Conservation (phyloP, 2,888 invertebrate species). For the Taphrorychus bicolor region DNA sequence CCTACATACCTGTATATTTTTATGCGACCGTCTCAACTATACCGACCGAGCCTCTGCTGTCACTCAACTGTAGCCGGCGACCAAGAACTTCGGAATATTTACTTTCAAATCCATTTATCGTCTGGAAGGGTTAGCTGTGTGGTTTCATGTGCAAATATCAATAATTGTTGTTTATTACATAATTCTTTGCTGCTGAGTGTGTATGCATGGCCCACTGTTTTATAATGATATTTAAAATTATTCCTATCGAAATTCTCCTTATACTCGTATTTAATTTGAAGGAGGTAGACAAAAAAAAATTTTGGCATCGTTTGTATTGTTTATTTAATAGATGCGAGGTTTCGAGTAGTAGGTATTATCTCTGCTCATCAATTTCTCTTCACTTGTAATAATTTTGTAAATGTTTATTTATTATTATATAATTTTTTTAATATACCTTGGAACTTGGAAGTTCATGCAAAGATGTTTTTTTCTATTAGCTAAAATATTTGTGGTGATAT, state of each 20-base stretch:
- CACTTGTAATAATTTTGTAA: too few species aligned
- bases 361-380: too few species aligned
- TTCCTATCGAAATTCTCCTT: background rate
- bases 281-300: too few species aligned
- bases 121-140: background rate
- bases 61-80: conserved; percentile 4
- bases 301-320: too few species aligned
- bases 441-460: too few species aligned
- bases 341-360: too few species aligned
- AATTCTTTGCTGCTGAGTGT: background rate
- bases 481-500: too few species aligned
- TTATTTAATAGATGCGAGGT: too few species aligned
- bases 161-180: background rate
- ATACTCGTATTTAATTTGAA: too few species aligned
- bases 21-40: background rate
- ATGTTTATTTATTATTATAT: too few species aligned
- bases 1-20: background rate
- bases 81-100: conserved; percentile 9
- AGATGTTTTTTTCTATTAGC: too few species aligned
- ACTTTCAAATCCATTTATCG: conserved; percentile 2
- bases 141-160: background rate
- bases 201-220: background rate
- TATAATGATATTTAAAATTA: background rate
- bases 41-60: background rate
- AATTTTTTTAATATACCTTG: too few species aligned